phyloP scores from a whole-genome alignment of 2,888 invertebrate species.

The Norana najaformis region DNA sequence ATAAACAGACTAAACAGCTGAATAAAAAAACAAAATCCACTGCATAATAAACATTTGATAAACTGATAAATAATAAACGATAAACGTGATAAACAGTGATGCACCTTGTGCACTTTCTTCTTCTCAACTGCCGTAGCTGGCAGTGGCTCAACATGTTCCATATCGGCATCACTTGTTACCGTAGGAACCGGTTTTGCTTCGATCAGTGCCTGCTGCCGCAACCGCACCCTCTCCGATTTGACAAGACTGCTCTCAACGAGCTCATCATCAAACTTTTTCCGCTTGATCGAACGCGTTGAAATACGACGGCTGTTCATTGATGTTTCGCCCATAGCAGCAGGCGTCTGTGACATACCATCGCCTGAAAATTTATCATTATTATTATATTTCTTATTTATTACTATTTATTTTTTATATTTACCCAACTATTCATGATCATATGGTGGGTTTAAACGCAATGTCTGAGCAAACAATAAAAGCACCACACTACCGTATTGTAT shows the following conservation, averaged over 20 bases:
- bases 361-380: background rate
- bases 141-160: slow-evolving; percentile 23
- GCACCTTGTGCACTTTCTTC: slow-evolving; percentile 1
- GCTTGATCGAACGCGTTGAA: slow-evolving; percentile 90
- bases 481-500: too few species aligned
- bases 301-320: slow-evolving; percentile 64
- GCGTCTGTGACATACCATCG: background rate
- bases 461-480: too few species aligned
- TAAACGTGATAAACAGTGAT: background rate
- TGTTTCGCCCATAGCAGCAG: background rate
- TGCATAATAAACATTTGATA: background rate
- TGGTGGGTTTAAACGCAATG: too few species aligned
- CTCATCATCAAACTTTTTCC: slow-evolving; percentile 95
- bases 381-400: too few species aligned
- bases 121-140: background rate
- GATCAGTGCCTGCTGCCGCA: slow-evolving; percentile 27
- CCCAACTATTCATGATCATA: too few species aligned
- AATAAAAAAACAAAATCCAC: too few species aligned
- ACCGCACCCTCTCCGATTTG: slow-evolving; percentile 53
- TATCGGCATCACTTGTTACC: background rate
- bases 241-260: slow-evolving; percentile 86
- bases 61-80: background rate
- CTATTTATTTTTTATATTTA: too few species aligned
- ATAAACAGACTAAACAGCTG: too few species aligned
- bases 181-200: background rate